Base-by-base conservation (phyloP, 2,797 vertebrate species). In the Nyctibius grandis region DNA sequence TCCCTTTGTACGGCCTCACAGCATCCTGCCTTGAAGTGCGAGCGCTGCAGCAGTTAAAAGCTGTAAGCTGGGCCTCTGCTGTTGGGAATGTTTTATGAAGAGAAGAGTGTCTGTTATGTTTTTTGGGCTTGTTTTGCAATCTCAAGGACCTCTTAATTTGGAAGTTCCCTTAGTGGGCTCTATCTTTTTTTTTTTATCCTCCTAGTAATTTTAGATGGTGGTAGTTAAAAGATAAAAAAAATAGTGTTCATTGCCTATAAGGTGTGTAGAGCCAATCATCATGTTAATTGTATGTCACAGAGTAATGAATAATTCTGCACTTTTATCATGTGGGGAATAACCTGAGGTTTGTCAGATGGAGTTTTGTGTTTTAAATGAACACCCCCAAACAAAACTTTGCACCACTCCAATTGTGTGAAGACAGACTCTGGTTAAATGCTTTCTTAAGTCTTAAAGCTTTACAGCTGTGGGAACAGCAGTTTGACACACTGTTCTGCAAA, bases 391-490 rank as follows among this genome's bases (percentile, higher is more conserved):
- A 94, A 87, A 96, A 88, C 78, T 93, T 87, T 78, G 72, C 2
- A 0, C 85, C 47, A 28, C 73, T 94, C 85, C 73, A 88, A 73
- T 96, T 94, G 88, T 83, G 82, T 56, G 65, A 94, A 88, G 94
- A 91, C 93, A 95, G 82, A 48, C 67, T 83, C 69, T 81, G 92
- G 38, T 95, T 96, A 89, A 94, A 51, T 90, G 89, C 45, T 3
- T 94, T 83, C 75, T 85, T 75, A 75, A 91, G 79, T 69, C 85
- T 79, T 80, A 92, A 95, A 92, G 87, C 91, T 88, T 96, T 87
- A 80, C 94, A 95, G 94, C 96, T 96, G 91, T 94, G 92, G 91
- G 91, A 96, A 91, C 92, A 96, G 88, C 93, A 94, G 74, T 75
- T 74, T 85, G 74, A 79, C 85, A 86, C 51, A 38, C 73, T 88